Conservation (phyloP, 2,888 invertebrate genomes). For the Rhingia campestris region DNA sequence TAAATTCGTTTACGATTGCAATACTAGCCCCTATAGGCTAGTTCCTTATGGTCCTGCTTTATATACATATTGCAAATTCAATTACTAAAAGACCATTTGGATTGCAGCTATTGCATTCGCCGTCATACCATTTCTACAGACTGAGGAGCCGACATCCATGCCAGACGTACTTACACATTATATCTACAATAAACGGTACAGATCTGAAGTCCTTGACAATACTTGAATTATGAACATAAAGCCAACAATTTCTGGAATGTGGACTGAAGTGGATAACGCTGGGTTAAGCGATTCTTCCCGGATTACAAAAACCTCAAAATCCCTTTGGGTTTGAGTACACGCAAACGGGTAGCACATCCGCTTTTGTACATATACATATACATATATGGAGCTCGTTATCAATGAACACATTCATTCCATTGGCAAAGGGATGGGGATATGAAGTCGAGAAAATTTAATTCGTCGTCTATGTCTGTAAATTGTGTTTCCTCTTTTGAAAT, state of each 20-base stretch:
- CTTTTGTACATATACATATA: not conserved
- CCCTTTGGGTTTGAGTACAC: constrained; percentile 16
- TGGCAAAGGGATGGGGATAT: constrained; percentile 15
- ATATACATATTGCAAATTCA: constrained; percentile 5
- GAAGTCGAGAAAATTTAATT: constrained; percentile 28
- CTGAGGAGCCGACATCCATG: constrained; percentile 1
- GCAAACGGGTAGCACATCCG: constrained; percentile 13
- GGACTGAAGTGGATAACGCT: constrained; percentile 23
- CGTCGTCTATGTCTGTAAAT: constrained; percentile 4
- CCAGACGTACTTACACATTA: constrained; percentile 10
- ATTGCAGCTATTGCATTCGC: not conserved
- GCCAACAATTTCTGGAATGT: constrained; percentile 33
- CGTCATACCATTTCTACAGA: not conserved
- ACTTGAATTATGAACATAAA: constrained; percentile 24
- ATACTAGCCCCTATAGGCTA: too few relatives aligned
- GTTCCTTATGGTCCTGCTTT: not conserved
- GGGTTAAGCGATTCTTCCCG: constrained; percentile 39
- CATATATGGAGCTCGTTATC: not conserved
- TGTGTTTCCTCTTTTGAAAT: constrained; percentile 7
- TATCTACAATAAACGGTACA: constrained; percentile 4
- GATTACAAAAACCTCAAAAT: constrained; percentile 33
- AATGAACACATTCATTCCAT: constrained; percentile 7
- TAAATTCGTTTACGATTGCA: too few relatives aligned
- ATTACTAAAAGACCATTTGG: not conserved
- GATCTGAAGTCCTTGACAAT: constrained; percentile 9